Evolutionary conservation across 2,888 invertebrate species (phyloP), one percentile per base, ranked within the genome.

Genomic region (Atethmia centrago): DNA sequence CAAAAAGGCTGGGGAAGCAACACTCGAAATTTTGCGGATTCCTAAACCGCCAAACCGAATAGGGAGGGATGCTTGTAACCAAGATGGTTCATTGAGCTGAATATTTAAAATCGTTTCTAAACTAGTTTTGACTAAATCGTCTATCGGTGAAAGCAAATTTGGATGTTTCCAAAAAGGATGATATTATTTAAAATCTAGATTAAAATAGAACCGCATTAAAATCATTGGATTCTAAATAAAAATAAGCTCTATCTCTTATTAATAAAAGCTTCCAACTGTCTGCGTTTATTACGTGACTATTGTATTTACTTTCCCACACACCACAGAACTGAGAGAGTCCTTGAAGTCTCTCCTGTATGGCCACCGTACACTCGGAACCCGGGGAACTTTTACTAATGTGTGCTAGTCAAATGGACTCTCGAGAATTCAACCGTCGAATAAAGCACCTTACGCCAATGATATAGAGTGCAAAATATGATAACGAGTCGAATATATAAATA

Each of bases 361-460:
- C 85, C 87, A 91, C 93, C 90, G 89, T 90, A 93, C 86, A 85
- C 77, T 79, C 85, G 86, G 89, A 92, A 91, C 93, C 89, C 90
- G 93, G 92, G 88, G 93, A 95, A 94, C 94, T 95, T 95, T 95
- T 95, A 95, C 95, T 95, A 95, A 96, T 96, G 94, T 93, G 93
- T 92, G 91, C 94, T 95, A 96, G 95, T 95, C 95, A 96, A 95
- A 96, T 95, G 95, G 95, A 94, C 95, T 94, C 95, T 93, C 89
- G 95, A 93, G 94, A 88, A 86, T 90, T 86, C 79, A 81, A 83
- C 84, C 91, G 88, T 88, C 85, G 90, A 88, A 96, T 93, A 93
- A 91, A 87, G 88, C 85, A 87, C 93, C 90, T 88, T 94, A 92
- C 85, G 75, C 76, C 86, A 82, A 78, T 67, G 87, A 75, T 66